Percentiles rank a stretch among this genome's conserved stretches.
Evolutionary conservation across 2,797 vertebrate species (phyloP).

Genomic region (Sus cebifrons): DNA sequence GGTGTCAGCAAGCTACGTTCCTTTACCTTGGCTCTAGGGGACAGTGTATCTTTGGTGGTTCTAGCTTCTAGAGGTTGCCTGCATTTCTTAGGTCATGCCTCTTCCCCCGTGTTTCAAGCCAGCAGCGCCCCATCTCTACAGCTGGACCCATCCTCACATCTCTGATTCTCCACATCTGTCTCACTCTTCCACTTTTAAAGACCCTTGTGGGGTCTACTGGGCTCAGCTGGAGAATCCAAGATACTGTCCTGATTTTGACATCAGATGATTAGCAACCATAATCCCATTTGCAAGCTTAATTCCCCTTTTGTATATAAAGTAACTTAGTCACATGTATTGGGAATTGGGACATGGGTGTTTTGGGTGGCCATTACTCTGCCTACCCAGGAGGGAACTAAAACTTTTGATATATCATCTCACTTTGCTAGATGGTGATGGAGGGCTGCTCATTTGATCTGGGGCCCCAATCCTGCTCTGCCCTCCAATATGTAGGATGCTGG

Average conservation of each 20-base stretch:
- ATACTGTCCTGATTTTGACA: neutral
- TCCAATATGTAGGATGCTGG: neutral
- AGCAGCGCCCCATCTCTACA: fast-evolving
- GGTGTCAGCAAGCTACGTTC: too few species aligned
- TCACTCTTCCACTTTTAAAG: neutral
- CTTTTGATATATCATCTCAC: neutral
- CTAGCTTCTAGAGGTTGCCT: neutral
- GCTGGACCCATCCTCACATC: fast-evolving
- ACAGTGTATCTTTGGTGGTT: neutral
- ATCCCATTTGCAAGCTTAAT: neutral
- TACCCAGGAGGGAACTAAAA: neutral
- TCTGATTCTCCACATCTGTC: neutral
- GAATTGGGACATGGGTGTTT: fast-evolving
- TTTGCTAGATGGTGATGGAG: neutral
- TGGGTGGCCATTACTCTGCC: neutral
- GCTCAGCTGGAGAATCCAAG: neutral
- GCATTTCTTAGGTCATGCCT: too few species aligned
- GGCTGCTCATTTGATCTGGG: neutral
- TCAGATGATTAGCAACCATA: neutral
- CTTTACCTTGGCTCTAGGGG: neutral
- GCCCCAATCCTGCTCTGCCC: neutral
- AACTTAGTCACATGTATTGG: neutral
- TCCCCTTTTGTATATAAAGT: neutral
- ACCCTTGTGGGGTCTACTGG: too few species aligned
- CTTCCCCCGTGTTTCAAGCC: neutral